These are phyloP conservation scores for Vidua chalybeata DNA, from an alignment of 2,113 vertebrate species.

Conservation along the genomic window DNA sequence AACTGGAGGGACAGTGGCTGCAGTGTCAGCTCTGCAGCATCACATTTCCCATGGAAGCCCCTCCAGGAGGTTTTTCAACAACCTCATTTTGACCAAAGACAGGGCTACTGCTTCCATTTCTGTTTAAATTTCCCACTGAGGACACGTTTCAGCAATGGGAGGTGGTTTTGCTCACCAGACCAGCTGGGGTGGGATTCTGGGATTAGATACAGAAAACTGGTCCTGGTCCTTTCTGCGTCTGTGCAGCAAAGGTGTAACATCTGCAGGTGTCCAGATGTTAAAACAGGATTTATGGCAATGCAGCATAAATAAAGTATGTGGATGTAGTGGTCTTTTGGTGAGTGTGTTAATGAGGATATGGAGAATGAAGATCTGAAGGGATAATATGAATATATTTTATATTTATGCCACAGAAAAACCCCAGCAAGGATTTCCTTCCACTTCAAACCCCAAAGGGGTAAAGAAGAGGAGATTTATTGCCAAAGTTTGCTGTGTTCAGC, in stretches of 20 bases:
- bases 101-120: rapidly evolving
- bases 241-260: rapidly evolving
- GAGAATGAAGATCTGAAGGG: background rate
- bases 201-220: background rate
- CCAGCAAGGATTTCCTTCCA: background rate
- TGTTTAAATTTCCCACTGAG: background rate
- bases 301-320: background rate
- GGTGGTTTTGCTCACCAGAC: background rate
- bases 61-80: background rate
- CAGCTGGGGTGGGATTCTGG: background rate
- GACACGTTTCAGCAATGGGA: rapidly evolving
- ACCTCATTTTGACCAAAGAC: background rate
- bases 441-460: background rate
- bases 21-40: background rate
- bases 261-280: rapidly evolving
- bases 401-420: background rate
- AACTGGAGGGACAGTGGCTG: rapidly evolving
- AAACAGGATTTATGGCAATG: background rate
- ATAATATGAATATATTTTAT: rapidly evolving
- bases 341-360: background rate
- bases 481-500: background rate
- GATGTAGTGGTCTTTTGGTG: background rate
- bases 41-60: background rate
- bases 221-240: background rate
- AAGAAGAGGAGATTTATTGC: background rate